Conservation (phyloP, 2,113 vertebrate genomes). For the Odocoileus virginianus region DNA sequence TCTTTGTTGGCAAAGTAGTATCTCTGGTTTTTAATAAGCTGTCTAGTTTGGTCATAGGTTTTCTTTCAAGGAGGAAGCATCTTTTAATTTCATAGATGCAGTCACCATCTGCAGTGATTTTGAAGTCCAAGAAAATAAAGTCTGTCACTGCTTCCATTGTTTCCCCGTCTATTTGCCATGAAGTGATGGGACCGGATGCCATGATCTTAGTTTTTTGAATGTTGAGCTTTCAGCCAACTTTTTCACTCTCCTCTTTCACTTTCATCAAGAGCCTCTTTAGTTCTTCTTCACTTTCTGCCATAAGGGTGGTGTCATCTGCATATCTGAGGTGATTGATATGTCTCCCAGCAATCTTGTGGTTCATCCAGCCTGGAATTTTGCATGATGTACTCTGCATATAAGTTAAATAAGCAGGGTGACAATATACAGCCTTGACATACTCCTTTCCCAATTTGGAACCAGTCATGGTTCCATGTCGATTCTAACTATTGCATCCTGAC, state of each 20-base stretch:
- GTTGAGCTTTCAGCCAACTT: neutral
- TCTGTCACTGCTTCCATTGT: neutral
- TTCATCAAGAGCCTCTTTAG: neutral
- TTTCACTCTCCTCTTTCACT: neutral
- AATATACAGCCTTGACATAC: neutral
- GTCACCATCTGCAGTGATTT: neutral
- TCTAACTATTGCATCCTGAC: neutral
- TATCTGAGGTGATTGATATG: neutral
- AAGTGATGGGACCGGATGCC: neutral
- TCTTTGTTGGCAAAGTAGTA: neutral
- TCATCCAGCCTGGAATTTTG: neutral
- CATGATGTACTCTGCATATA: neutral
- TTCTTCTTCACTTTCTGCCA: neutral
- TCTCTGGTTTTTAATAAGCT: neutral
- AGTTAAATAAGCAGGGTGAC: neutral
- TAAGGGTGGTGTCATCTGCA: neutral
- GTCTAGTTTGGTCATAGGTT: neutral
- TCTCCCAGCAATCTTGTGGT: neutral
- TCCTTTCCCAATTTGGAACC: neutral
- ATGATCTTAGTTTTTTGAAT: neutral
- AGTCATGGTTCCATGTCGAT: neutral
- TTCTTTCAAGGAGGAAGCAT: neutral
- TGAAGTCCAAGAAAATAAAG: neutral
- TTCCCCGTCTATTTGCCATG: neutral
- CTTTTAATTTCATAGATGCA: neutral